Percentiles rank a stretch among this genome's conserved stretches.
These are phyloP conservation scores for Carassius auratus DNA, from an alignment of 2,113 vertebrate species.

Conservation along the genomic window DNA sequence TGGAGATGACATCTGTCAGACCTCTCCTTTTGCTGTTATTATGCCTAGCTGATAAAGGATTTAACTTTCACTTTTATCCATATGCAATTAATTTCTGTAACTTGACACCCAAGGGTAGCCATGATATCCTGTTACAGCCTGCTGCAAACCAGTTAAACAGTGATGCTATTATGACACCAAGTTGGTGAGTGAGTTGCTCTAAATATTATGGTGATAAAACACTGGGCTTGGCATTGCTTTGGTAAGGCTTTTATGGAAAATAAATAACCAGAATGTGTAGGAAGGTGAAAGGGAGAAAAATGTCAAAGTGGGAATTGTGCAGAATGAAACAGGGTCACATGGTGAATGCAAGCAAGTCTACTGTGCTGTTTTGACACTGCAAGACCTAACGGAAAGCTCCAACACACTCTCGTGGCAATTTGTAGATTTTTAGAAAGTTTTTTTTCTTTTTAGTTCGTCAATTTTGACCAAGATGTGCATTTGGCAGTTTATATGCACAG, in stretches of 20 bases:
- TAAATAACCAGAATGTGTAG: not conserved
- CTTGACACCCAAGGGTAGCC: not conserved
- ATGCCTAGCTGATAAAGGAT: slow-evolving; percentile 7
- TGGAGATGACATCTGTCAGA: slow-evolving; percentile 27
- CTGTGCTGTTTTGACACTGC: not conserved
- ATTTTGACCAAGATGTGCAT: not conserved
- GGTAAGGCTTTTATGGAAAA: not conserved
- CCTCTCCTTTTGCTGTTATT: not conserved
- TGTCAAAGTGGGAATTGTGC: not conserved
- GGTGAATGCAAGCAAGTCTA: not conserved
- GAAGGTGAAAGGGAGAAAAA: not conserved
- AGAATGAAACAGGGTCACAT: not conserved
- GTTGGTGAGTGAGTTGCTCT: not conserved
- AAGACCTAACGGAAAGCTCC: not conserved
- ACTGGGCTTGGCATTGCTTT: not conserved
- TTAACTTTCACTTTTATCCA: slow-evolving; percentile 12
- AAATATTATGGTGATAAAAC: not conserved
- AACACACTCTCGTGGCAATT: not conserved
- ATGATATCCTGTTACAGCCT: slow-evolving; percentile 1
- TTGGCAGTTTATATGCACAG: not conserved
- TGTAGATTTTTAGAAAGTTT: no score
- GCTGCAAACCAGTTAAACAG: not conserved
- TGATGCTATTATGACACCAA: not conserved
- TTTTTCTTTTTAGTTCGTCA: no score
- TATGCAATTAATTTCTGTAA: not conserved